Conservation (phyloP, 2,888 invertebrate species). For the Octonoba sinensis region DNA sequence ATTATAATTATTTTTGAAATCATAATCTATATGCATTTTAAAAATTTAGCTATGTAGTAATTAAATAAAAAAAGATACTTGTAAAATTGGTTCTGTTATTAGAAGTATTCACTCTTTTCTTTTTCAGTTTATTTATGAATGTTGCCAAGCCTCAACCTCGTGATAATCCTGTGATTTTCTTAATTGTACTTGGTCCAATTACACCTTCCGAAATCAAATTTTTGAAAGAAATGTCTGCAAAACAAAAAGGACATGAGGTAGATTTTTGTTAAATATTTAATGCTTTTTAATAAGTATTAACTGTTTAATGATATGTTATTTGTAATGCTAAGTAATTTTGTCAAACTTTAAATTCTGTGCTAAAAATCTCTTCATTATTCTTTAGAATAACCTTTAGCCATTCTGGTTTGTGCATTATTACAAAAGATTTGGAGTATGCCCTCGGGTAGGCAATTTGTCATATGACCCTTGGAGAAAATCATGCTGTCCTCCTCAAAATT, state of each 20-base stretch:
- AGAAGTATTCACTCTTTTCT: conserved; percentile 16
- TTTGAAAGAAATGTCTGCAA: conserved; percentile 69
- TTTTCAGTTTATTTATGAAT: conserved; percentile 76
- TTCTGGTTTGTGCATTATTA: neutral
- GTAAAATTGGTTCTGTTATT: no score
- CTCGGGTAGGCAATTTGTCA: neutral
- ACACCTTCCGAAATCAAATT: conserved; percentile 77
- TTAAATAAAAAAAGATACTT: no score
- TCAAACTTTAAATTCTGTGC: no score
- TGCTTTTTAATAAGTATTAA: no score
- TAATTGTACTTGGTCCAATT: conserved; percentile 79
- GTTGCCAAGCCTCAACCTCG: conserved; percentile 76
- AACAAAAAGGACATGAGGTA: conserved; percentile 37
- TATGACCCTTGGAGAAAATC: no score
- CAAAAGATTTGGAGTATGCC: neutral
- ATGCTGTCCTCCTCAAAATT: neutral
- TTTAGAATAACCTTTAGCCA: neutral
- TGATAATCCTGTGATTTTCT: conserved; percentile 77
- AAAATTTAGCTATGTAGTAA: no score
- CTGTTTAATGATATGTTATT: no score
- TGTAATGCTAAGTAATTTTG: no score
- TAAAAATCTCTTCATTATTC: neutral
- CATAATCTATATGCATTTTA: no score
- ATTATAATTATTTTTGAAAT: no score
- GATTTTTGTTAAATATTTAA: neutral